These are phyloP conservation scores for Macrosiphum euphorbiae DNA, from an alignment of 2,888 invertebrate species.

Conservation along the genomic window DNA sequence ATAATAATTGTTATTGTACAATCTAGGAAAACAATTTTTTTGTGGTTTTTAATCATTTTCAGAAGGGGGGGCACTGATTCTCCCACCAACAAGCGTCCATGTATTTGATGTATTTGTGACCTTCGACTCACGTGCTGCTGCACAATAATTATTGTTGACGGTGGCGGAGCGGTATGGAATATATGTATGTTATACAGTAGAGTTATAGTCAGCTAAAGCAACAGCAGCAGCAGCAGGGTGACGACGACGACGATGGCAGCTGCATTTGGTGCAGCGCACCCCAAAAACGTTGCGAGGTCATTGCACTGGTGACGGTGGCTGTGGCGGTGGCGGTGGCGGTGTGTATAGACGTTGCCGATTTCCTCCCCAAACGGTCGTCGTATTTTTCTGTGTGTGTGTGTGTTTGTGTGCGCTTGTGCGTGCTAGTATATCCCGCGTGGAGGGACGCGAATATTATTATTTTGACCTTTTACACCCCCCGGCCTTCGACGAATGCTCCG, in stretches of 20 bases:
- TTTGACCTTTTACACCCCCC: constrained; percentile 36
- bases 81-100: not conserved
- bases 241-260: constrained; percentile 53
- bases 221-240: constrained; percentile 38
- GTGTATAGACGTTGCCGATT: constrained; percentile 61
- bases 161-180: not conserved
- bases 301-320: constrained; percentile 49
- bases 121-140: constrained; percentile 54
- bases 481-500: not conserved
- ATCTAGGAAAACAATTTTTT: not conserved
- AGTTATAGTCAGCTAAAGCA: not conserved
- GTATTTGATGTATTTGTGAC: not conserved
- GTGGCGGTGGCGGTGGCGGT: not conserved
- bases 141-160: constrained; percentile 40
- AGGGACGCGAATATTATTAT: constrained; percentile 54
- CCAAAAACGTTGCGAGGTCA: constrained; percentile 62
- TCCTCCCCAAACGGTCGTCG: constrained; percentile 50
- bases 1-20: not conserved
- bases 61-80: not conserved
- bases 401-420: not conserved
- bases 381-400: not conserved
- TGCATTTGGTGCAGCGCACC: constrained; percentile 57
- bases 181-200: not conserved
- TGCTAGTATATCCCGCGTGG: constrained; percentile 14
- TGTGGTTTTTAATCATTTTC: not conserved